Percentiles rank a stretch among this genome's conserved stretches.
Conservation (phyloP, 2,888 invertebrate genomes). For the Clanis bilineata region DNA sequence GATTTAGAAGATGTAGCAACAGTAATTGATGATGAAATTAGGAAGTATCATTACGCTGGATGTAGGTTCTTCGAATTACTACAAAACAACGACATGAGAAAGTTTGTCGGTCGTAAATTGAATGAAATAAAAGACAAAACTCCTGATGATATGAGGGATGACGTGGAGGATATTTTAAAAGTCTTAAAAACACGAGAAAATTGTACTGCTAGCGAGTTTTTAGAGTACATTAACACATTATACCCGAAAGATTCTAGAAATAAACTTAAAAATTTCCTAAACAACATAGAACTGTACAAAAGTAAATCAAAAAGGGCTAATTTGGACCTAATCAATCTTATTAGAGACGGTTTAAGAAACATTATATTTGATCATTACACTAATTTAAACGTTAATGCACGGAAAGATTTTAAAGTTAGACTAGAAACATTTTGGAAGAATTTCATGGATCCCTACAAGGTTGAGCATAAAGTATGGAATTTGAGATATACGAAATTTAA, state of each 20-base stretch:
- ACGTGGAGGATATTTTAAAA: constrained; percentile 27
- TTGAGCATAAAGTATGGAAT: constrained; percentile 16
- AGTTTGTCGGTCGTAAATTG: constrained; percentile 35
- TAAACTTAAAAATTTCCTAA: constrained; percentile 36
- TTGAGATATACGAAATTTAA: constrained; percentile 13
- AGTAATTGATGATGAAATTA: constrained; percentile 41
- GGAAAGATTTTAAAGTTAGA: constrained; percentile 33
- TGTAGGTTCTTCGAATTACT: constrained; percentile 30
- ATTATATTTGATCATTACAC: constrained; percentile 49
- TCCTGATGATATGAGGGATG: constrained; percentile 29
- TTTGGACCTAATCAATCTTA: constrained; percentile 32
- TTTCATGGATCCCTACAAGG: constrained; percentile 6
- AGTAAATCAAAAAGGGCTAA: constrained; percentile 30
- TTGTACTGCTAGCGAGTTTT: constrained; percentile 25
- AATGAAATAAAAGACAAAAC: constrained; percentile 29
- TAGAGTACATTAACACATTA: constrained; percentile 46
- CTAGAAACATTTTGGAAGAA: constrained; percentile 32
- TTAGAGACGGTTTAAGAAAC: constrained; percentile 38
- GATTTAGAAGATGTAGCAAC: constrained; percentile 41
- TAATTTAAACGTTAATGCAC: constrained; percentile 34
- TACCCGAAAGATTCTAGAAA: constrained; percentile 33
- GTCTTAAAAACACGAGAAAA: constrained; percentile 23
- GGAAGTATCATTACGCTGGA: constrained; percentile 40
- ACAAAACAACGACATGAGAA: constrained; percentile 30
- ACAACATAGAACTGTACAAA: constrained; percentile 38